These are phyloP conservation scores for Epizoanthus ramosus DNA, from an alignment of 92 coral and sea anemone genomes.

Conservation along the genomic window DNA sequence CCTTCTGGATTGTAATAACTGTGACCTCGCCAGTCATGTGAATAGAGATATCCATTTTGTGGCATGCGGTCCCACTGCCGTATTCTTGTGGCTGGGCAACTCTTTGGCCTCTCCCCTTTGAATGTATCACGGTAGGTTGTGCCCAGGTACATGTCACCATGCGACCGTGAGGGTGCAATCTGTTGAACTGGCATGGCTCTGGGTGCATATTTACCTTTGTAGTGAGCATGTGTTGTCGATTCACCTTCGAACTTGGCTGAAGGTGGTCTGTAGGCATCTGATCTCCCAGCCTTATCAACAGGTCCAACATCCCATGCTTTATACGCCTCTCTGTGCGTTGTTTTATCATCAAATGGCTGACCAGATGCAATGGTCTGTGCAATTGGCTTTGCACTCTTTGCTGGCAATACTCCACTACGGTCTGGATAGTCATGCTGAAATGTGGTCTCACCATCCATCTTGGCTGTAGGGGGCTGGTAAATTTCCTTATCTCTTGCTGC, in stretches of 20 bases:
- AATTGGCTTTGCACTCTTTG: slow-evolving; percentile 90
- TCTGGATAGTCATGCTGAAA: slow-evolving; percentile 94
- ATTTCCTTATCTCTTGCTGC: slow-evolving; percentile 72
- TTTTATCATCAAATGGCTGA: slow-evolving; percentile 96
- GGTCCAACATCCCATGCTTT: slow-evolving; percentile 83
- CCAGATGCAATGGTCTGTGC: slow-evolving; percentile 77
- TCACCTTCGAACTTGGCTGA: slow-evolving; percentile 88
- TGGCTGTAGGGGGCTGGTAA: slow-evolving; percentile 87
- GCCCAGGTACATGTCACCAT: slow-evolving; percentile 82
- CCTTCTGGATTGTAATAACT: slow-evolving; percentile 77
- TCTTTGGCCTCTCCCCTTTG: slow-evolving; percentile 83
- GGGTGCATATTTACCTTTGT: slow-evolving; percentile 86
- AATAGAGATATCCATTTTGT: slow-evolving; percentile 77
- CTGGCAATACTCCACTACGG: slow-evolving; percentile 81
- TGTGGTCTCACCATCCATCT: slow-evolving; percentile 87
- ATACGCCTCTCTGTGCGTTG: slow-evolving; percentile 93
- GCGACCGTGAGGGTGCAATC: slow-evolving; percentile 57
- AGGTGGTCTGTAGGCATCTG: slow-evolving; percentile 90
- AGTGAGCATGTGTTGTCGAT: slow-evolving; percentile 93
- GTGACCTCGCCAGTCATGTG: slow-evolving; percentile 85
- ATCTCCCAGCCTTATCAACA: slow-evolving; percentile 64
- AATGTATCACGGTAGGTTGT: slow-evolving; percentile 94
- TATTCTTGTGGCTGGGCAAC: slow-evolving; percentile 89
- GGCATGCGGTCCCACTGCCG: slow-evolving; percentile 68
- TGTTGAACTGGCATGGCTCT: slow-evolving; percentile 85